Evolutionary conservation across 2,113 vertebrate species (phyloP).

Genomic region (Corynorhinus townsendii): DNA sequence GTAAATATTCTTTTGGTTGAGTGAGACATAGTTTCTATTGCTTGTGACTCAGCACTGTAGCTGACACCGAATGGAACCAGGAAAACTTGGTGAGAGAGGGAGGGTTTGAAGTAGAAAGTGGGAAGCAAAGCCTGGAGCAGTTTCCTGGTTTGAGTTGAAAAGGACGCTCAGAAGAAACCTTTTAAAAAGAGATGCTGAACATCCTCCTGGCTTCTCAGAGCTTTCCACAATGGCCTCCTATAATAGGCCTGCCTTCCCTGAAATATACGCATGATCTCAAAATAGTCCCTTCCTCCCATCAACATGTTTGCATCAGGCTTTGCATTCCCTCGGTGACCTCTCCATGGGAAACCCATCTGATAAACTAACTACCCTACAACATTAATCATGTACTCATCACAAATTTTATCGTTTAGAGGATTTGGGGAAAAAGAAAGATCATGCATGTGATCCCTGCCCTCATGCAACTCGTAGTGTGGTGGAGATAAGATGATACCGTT

Average conservation of each 20-base stretch:
- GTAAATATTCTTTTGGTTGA: neutral
- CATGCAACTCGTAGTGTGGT: neutral
- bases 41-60: neutral
- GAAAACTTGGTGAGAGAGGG: neutral
- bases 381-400: neutral
- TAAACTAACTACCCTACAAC: neutral
- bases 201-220: neutral
- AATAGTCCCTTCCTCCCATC: neutral
- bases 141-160: neutral
- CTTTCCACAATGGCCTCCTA: neutral
- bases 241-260: neutral
- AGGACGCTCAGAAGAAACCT: neutral
- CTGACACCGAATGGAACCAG: neutral
- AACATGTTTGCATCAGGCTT: neutral
- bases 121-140: neutral
- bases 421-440: neutral
- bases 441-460: neutral
- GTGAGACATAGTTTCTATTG: neutral
- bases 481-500: neutral
- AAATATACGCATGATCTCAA: neutral
- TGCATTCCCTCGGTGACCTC: neutral
- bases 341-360: neutral
- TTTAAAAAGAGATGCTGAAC: neutral
- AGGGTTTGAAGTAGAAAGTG: neutral
- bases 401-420: neutral